Evolutionary conservation across 2,888 invertebrate genomes (phyloP), one percentile per base, ranked within the genome.

Genomic region (Syritta pipiens): DNA sequence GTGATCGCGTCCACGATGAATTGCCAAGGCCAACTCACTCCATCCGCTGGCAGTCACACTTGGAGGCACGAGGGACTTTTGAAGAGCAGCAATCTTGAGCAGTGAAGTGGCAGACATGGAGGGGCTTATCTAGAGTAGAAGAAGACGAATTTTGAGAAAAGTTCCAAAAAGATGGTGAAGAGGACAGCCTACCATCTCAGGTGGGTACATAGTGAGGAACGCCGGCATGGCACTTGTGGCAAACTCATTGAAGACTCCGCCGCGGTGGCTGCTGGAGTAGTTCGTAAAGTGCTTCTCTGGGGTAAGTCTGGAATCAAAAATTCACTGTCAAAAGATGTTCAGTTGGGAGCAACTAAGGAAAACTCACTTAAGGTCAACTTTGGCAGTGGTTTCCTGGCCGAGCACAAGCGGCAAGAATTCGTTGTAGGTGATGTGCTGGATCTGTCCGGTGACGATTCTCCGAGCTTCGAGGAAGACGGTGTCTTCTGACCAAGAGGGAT

Each of bases 401-500:
- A 96, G 87, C 7, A 96, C 90, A 59, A 93, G 93, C 0, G 95
- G 95, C 67, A 96, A 89, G 88, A 94, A 96, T 86, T 96, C 96
- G 84, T 94, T 94, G 86, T 93, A 93, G 0, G 96, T 96, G 63
- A 96, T 93, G 84, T 96, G 96, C 82, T 96, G 96, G 35, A 96
- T 92, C 86, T 95, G 91, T 0, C 95, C 95, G 0, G 93, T 92
- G 7, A 96, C 91, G 7, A 94, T 93, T 46, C 95, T 90, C 53
- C 94, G 91, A 2, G 94, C 91, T 86, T 96, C 96, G 82, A 94
- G 89, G 86, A 94, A 96, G 10, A 96, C 85, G 0, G 91, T 92
- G 32, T 94, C 92, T 84, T 95, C 95, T 72, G 93, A 92, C 96
- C 96, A 96, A 84, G 94, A 93, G 0, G 92, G 91, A 85, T 96